A percentile compares a stretch with the other conserved stretches of the same genome.
Conservation (phyloP, 2,113 vertebrate genomes). For the Siniperca knerii region DNA sequence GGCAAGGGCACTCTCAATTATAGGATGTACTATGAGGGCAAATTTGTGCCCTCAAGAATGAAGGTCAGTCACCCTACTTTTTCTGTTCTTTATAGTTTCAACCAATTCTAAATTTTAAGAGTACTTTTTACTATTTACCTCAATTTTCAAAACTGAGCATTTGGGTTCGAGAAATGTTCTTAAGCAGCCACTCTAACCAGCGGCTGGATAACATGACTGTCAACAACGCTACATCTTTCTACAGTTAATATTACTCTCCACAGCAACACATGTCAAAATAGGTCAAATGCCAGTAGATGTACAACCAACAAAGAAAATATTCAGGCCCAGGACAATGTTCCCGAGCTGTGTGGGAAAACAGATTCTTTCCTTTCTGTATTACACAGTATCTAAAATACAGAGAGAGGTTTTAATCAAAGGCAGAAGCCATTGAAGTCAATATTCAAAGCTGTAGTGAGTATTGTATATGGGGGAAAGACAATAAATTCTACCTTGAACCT, state of each 20-base stretch:
- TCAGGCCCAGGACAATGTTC: neutral
- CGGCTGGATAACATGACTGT: neutral
- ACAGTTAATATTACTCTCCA: neutral
- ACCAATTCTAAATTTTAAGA: too few relatives aligned
- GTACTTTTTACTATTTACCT: too few relatives aligned
- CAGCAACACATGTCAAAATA: neutral
- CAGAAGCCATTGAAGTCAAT: neutral
- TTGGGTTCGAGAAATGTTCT: neutral
- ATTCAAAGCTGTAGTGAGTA: neutral
- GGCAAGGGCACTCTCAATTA: neutral
- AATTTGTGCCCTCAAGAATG: neutral
- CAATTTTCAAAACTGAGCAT: neutral
- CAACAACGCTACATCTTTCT: too few relatives aligned
- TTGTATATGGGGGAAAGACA: too few relatives aligned
- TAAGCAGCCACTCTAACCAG: neutral
- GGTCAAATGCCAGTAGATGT: neutral
- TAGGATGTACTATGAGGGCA: neutral
- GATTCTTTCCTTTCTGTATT: neutral
- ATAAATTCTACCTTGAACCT: too few relatives aligned
- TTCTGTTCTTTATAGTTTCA: too few relatives aligned
- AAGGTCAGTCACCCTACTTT: neutral
- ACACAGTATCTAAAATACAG: too few relatives aligned
- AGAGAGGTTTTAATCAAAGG: neutral
- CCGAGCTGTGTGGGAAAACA: neutral
- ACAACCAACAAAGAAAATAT: neutral